Evolutionary conservation across 2,888 invertebrate genomes (phyloP), one percentile per base, ranked within the genome.

Genomic region (Priapulus caudatus): DNA sequence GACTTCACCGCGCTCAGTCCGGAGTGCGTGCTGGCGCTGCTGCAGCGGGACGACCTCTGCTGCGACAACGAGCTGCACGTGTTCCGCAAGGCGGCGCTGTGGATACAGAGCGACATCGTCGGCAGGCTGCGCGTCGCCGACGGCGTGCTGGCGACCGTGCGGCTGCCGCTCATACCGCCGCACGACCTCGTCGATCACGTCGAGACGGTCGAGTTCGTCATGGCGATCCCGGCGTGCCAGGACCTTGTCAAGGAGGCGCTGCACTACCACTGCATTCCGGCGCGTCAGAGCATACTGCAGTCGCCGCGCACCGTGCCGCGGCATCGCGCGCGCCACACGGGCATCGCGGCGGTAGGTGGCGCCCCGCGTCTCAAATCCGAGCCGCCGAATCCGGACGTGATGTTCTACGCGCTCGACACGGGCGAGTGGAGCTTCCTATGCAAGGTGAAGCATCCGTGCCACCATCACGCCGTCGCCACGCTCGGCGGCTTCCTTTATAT

Each of bases 211-310:
- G 44, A 46, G 1, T 60, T 57, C 47, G 47, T 64, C 15, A 64
- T 63, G 62, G 59, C 60, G 4, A 58, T 59, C n/a, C 59, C 60
- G 10, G 62, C 58, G n/a, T 64, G 64, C 48, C 63, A 64, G 51
- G 51, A 48, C 44, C 55, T 64, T 20, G 62, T 64, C 3, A 61
- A 64, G 48, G 64, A 64, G 44, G 62, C 63, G 2, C 58, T 64
- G 2, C 64, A 64, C 52, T 64, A 64, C 51, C 64, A 64, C 43
- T 60, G 64, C 47, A 59, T 64, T 56, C 64, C 64, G 1, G 55
- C 62, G 5, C 53, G 64, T 24, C 64, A 64, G 45, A 60, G 61
- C 47, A 52, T 64, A 4, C 55, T 64, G 3, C 64, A 64, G 61
- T 58, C 61, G 5, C 48, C 59, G 2, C 51, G 63, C 20, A 63